Evolutionary conservation across 2,797 vertebrate species (phyloP).

Genomic region (Hemitrygon akajei): DNA sequence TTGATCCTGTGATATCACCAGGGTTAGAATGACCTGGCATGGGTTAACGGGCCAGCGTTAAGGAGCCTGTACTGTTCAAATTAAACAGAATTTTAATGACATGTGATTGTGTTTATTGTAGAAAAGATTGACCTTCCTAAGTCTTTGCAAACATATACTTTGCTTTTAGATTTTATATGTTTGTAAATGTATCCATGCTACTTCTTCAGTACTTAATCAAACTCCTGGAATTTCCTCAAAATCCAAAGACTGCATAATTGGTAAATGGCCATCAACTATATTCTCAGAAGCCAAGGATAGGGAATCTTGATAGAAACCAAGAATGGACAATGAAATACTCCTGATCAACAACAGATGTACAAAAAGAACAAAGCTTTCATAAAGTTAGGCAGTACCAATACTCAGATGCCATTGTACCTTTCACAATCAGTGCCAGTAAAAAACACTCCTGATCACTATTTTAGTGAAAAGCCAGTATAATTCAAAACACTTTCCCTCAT

Average conservation of each 20-base stretch:
- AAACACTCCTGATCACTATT: background rate
- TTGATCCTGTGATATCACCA: background rate
- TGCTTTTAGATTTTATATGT: background rate
- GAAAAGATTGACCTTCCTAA: background rate
- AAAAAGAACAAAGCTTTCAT: background rate
- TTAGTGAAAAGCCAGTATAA: background rate
- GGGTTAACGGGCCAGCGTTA: too few relatives aligned
- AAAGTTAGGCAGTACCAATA: background rate
- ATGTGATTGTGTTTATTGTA: background rate
- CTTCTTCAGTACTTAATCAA: background rate
- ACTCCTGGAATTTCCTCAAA: background rate
- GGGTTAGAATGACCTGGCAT: too few relatives aligned
- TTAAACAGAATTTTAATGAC: background rate
- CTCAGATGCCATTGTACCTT: background rate
- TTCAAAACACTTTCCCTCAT: background rate
- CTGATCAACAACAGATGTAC: background rate
- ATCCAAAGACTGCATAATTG: background rate
- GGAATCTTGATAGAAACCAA: background rate
- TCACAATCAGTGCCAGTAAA: background rate
- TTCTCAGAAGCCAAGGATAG: too few relatives aligned
- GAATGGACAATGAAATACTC: background rate
- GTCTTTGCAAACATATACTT: background rate
- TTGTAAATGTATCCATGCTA: background rate
- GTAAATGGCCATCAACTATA: background rate
- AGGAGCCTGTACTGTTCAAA: background rate